These are phyloP conservation scores for Ceratina calcarata DNA, from an alignment of 1,140 invertebrate genomes.

Conservation along the genomic window DNA sequence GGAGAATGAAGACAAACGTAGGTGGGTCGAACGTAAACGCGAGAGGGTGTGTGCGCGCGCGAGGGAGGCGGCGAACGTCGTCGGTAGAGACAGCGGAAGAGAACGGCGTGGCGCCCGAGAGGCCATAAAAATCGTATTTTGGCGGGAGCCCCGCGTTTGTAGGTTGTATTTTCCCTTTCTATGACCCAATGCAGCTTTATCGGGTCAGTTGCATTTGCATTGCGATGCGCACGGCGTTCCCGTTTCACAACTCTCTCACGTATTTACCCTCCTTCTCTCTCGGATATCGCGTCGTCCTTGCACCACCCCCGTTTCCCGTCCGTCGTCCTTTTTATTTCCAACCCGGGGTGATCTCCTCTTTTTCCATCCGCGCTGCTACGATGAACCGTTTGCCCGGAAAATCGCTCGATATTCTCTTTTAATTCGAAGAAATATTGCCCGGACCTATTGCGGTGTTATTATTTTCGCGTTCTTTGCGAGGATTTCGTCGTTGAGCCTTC, in stretches of 20 bases:
- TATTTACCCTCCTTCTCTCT: slow-evolving; percentile 42
- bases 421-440: slow-evolving; percentile 2
- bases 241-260: slow-evolving; percentile 49
- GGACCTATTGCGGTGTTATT: background rate
- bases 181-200: slow-evolving; percentile 77
- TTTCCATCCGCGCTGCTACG: slow-evolving; percentile 15
- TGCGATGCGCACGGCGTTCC: slow-evolving; percentile 60
- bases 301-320: background rate
- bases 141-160: slow-evolving; percentile 68
- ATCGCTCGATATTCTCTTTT: slow-evolving; percentile 26
- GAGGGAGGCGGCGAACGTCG: slow-evolving; percentile 19
- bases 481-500: background rate
- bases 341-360: background rate
- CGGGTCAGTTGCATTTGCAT: slow-evolving; percentile 76
- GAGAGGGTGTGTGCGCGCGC: background rate
- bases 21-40: background rate
- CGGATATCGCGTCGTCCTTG: background rate
- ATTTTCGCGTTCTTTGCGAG: background rate
- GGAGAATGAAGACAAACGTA: slow-evolving; percentile 28
- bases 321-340: slow-evolving; percentile 42
- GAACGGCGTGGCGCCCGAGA: slow-evolving; percentile 51
- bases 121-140: slow-evolving; percentile 75
- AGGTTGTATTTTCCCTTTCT: slow-evolving; percentile 79
- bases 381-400: slow-evolving; percentile 18
- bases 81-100: slow-evolving; percentile 7